Evolutionary conservation across 2,797 vertebrate species (phyloP).

Genomic region (Monodelphis domestica): DNA sequence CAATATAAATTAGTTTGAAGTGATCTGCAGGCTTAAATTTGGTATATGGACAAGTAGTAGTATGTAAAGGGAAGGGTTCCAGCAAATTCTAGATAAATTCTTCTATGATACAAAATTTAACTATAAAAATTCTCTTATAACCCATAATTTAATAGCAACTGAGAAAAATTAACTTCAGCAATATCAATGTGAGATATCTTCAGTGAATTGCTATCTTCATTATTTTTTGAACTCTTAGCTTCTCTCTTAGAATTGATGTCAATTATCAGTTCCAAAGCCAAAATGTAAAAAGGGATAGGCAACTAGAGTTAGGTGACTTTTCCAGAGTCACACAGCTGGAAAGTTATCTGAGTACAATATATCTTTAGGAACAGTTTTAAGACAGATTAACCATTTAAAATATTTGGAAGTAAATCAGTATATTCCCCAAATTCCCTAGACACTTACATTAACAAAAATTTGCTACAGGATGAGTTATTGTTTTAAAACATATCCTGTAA

Average conservation of each 20-base stretch:
- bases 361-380: background rate
- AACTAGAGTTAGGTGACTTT: too few relatives aligned
- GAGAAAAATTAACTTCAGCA: slow-evolving; percentile 62
- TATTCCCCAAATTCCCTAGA: background rate
- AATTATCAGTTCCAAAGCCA: too few relatives aligned
- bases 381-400: background rate
- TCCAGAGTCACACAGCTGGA: too few relatives aligned
- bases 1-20: slow-evolving; percentile 75
- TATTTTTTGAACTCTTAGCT: too few relatives aligned
- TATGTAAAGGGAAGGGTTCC: background rate
- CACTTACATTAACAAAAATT: background rate
- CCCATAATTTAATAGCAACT: slow-evolving; percentile 36
- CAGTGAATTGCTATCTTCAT: background rate
- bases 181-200: background rate
- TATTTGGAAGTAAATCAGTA: background rate
- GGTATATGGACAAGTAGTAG: background rate
- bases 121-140: slow-evolving; percentile 44
- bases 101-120: slow-evolving; percentile 59
- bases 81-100: slow-evolving; percentile 53
- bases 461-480: background rate
- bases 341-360: too few relatives aligned
- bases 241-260: too few relatives aligned
- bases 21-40: slow-evolving; percentile 57
- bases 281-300: too few relatives aligned
- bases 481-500: background rate